Evolutionary conservation across 2,113 vertebrate genomes (phyloP).

Genomic region (Castor canadensis): DNA sequence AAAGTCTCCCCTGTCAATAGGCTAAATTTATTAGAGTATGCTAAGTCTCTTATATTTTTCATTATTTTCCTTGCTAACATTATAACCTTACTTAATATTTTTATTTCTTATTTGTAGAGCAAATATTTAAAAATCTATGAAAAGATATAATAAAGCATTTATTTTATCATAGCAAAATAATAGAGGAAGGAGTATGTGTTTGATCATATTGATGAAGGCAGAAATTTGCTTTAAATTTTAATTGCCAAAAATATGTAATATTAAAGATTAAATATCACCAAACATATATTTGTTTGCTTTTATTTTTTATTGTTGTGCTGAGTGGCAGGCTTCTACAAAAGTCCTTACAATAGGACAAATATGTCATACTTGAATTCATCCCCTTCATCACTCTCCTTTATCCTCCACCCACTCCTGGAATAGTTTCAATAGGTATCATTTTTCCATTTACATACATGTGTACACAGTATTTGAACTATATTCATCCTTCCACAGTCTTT

Average conservation of each 20-base stretch:
- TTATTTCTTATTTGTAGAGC: conserved; percentile 1
- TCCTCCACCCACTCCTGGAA: too few relatives aligned
- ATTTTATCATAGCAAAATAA: not conserved
- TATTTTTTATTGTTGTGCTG: too few relatives aligned
- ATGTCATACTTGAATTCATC: too few relatives aligned
- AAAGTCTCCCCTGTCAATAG: not conserved
- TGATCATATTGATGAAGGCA: not conserved
- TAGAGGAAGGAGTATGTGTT: not conserved
- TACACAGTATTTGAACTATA: too few relatives aligned
- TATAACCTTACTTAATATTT: not conserved
- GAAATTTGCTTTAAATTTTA: not conserved
- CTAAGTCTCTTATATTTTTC: not conserved
- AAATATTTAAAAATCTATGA: not conserved
- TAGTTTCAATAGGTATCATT: too few relatives aligned
- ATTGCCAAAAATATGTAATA: not conserved
- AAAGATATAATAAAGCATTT: not conserved
- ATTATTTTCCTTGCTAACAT: not conserved
- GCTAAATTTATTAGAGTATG: not conserved
- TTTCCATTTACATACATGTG: too few relatives aligned
- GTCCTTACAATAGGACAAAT: too few relatives aligned
- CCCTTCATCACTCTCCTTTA: too few relatives aligned
- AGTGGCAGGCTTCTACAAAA: too few relatives aligned
- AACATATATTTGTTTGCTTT: too few relatives aligned
- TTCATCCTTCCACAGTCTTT: too few relatives aligned
- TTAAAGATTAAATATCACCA: not conserved